Evolutionary conservation across 2,113 vertebrate genomes (phyloP), one percentile per base, ranked within the genome.

Genomic region (Gasterosteus aculeatus): DNA sequence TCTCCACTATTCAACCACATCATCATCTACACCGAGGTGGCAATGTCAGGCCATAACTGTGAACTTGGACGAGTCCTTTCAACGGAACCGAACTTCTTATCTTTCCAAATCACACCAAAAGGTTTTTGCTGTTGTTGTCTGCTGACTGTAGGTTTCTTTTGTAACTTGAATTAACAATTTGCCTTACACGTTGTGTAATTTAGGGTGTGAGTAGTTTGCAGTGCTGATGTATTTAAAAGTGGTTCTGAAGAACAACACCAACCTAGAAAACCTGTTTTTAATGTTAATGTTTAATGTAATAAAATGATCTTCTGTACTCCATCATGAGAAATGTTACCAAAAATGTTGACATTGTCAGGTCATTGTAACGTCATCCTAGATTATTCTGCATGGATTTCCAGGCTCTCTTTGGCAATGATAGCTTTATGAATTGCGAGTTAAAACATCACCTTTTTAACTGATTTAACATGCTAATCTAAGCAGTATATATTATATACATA

Each of bases 81-180:
- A 29, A 63, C 15, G 31, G 2, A 71, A 35, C 10, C 49, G 16
- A 65, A 54, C 31, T 10, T 81, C 51, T 65, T 70, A 51, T 71
- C 35, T 62, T 47, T 75, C 10, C 78, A n/a, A 3, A 56, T 47
- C 54, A 46, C 42, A 9, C 12, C 53, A 22, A 29, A 47, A 19
- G 78, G 83, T 83, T 88, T 84, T 91, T 89, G 86, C 85, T 92
- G 88, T 89, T 90, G 90, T 91, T 91, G 86, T 83, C 66, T 53
- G 5, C 41, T 60, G 47, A 75, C 74, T 78, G 80, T 91, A 83
- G 63, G 41, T 67, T 79, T 79, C 0, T 72, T 77, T 81, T 81
- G 69, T 78, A 70, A 79, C 62, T 63, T 64, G 7, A 80, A 80
- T 39, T 10, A 22, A 60, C 19, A 62, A n/a, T 29, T 78, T 80